These are phyloP conservation scores for Metopia argyrocephala DNA, from an alignment of 2,888 invertebrate species.

Conservation along the genomic window DNA sequence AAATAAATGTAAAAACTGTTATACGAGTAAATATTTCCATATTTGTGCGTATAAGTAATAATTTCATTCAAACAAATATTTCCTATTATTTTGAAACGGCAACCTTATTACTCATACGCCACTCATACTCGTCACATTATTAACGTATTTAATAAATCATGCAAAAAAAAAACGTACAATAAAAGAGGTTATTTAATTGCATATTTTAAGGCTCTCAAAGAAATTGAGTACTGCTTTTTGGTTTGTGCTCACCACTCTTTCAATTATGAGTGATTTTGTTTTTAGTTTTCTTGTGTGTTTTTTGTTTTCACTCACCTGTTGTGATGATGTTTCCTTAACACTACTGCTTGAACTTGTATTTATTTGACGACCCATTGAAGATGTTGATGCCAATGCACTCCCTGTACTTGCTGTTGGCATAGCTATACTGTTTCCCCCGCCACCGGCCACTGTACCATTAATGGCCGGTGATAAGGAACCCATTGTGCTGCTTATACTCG, in stretches of 20 bases:
- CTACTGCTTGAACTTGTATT: conserved; percentile 78
- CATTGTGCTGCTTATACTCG: conserved; percentile 50
- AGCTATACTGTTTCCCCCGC: conserved; percentile 65
- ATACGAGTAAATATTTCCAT: background rate
- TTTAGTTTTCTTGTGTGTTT: conserved; percentile 23
- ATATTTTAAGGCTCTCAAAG: conserved; percentile 54
- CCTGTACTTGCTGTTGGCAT: conserved; percentile 43
- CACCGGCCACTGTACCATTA: conserved; percentile 71
- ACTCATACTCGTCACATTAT: background rate
- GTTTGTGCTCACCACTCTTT: background rate
- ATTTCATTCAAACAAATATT: background rate
- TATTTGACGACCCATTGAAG: conserved; percentile 67
- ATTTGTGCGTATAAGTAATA: conserved; percentile 50
- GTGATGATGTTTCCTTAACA: conserved; percentile 79
- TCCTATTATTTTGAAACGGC: background rate
- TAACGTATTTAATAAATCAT: background rate
- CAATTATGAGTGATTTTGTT: conserved; percentile 40
- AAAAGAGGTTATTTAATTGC: conserved; percentile 15
- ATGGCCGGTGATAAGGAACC: conserved; percentile 64
- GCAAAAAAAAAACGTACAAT: background rate
- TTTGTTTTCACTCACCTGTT: conserved; percentile 73
- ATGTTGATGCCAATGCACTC: conserved; percentile 59
- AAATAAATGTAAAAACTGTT: no score
- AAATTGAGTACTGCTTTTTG: conserved; percentile 15
- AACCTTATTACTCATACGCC: conserved; percentile 50